Conservation (phyloP, 2,888 invertebrate genomes). For the Plagodis pulveraria region DNA sequence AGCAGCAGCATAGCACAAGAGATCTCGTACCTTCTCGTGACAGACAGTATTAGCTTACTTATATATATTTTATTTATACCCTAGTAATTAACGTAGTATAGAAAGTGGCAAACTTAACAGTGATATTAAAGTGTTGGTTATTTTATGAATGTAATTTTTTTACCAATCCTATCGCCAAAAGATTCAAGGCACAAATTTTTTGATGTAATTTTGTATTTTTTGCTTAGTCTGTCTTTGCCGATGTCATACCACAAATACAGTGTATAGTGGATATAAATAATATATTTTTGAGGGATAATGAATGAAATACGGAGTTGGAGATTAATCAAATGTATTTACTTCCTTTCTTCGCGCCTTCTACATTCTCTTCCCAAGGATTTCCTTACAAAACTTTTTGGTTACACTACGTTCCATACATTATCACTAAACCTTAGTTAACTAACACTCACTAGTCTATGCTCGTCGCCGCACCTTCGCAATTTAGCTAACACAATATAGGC, state of each 20-base stretch:
- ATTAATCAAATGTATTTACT: slow-evolving; percentile 76
- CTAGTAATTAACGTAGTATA: slow-evolving; percentile 37
- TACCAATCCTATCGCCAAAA: no score
- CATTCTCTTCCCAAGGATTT: slow-evolving; percentile 32
- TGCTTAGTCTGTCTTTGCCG: no score
- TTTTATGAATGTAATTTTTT: slow-evolving; percentile 18
- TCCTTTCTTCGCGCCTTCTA: slow-evolving; percentile 50
- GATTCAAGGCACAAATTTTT: no score
- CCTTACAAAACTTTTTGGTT: slow-evolving; percentile 56
- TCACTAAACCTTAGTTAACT: slow-evolving; percentile 39
- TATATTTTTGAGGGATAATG: not conserved
- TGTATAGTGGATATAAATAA: no score
- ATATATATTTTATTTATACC: slow-evolving; percentile 50
- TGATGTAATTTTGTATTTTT: no score
- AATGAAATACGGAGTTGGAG: slow-evolving; percentile 43
- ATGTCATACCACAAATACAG: no score
- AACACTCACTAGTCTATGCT: slow-evolving; percentile 42
- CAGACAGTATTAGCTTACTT: slow-evolving; percentile 58
- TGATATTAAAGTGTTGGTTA: slow-evolving; percentile 55
- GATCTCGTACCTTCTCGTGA: slow-evolving; percentile 43
- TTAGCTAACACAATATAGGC: slow-evolving; percentile 7
- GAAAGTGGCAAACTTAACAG: slow-evolving; percentile 26
- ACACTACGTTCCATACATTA: slow-evolving; percentile 51
- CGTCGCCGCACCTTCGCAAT: slow-evolving; percentile 3
- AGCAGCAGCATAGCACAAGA: slow-evolving; percentile 13